Evolutionary conservation across 2,888 invertebrate species (phyloP), one percentile per base, ranked within the genome.

Genomic region (Dynastes maya): DNA sequence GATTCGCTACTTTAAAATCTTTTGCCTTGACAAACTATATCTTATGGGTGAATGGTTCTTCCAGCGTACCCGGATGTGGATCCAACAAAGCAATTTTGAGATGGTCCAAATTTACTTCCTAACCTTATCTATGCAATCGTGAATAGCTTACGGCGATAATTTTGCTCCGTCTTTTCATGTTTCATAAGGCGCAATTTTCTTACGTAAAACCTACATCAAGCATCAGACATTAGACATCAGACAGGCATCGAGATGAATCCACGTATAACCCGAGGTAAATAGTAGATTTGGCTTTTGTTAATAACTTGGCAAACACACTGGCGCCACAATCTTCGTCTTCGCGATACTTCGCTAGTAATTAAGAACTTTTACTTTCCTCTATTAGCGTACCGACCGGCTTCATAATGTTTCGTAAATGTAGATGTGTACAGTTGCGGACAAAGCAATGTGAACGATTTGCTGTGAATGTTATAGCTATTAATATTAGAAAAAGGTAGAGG

Each of bases 261-360:
- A 61, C 45, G 72, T 74, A 74, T 61, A 11, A 40, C 70, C 70
- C 13, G 29, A 51, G 63, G 71, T 72, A 45, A 72, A 78, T 78
- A 78, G 63, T 72, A 40, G 65, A 61, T 55, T 61, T 40, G 64
- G 64, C 55, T 72, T 64, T 78, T 22, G 51, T 67, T 40, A 64
- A 78, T 76, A 75, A 63, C 74, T 71, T 61, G n/a, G 70, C 77
- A 79, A 79, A 79, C 77, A 78, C 64, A 40, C 63, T 61, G 80
- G 80, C 80, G 80, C 80, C 80, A 78, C 79, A 16, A 22, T 78
- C 72, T 78, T 78, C 64, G 65, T 71, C 71, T 49, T 71, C 16
- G 49, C 72, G 58, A 64, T 77, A 22, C 70, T 27, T 77, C 63
- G 27, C 53, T 13, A 45, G 77, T 71, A 78, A 78, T 78, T 78